Evolutionary conservation across 1,140 invertebrate genomes (phyloP), one percentile per base, ranked within the genome.

Genomic region (Brachionus asplanchnoidis): DNA sequence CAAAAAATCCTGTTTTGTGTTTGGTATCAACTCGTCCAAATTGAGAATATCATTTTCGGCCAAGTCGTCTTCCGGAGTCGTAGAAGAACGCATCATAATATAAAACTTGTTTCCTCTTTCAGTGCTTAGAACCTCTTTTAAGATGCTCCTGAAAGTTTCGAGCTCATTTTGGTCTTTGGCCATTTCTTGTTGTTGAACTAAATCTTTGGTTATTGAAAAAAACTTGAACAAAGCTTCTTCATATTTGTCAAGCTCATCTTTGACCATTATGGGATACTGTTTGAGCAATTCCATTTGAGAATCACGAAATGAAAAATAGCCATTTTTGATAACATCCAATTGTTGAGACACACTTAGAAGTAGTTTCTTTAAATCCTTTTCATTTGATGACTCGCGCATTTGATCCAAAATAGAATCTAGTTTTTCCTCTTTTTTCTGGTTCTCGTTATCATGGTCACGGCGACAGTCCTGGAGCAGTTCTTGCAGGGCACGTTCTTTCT

Each of bases 351-450:
- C 87, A 82, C 87, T 88, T 11, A 75, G 80, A 3, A 90, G 86
- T 28, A 87, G 87, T 60, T 87, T 86, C 75, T 87, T 87, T 1
- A 90, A 86, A 8, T 84, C 86, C 28, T 85, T 85, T 82, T 89
- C 89, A 12, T 85, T 87, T 14, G 88, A 87, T 79, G 89, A 89
- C 66, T 90, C 89, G 83, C 89, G 86, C 89, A 90, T 89, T 66
- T 87, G 85, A 86, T 90, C 89, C 88, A 90, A 88, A 0, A 89
- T 87, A 23, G 88, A 88, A 85, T 90, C 89, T 12, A 90, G 85
- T 50, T 89, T 86, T 26, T 88, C 88, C 85, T 90, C 89, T 53
- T 86, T 86, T 14, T 89, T 88, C 88, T 90, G 88, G 84, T 89
- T 89, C 50, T 87, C 84, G 46, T 86, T 86, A 86, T 90, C 89